Conservation (phyloP, 1,140 invertebrate genomes). For the Brachionus manjavacas region DNA sequence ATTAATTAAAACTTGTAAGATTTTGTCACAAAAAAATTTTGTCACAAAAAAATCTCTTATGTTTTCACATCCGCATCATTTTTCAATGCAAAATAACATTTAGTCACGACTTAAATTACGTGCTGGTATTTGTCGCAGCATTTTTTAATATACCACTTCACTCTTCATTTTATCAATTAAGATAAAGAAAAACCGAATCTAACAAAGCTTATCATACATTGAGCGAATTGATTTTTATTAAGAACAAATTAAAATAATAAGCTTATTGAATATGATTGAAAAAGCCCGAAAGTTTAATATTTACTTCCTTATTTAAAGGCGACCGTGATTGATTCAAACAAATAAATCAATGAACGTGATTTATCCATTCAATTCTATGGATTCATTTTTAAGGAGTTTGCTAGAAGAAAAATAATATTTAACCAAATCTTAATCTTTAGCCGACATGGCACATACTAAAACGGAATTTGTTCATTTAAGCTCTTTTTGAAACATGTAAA, state of each 20-base stretch:
- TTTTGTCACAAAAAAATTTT: not conserved
- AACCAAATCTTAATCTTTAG: not conserved
- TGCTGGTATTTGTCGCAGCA: not conserved
- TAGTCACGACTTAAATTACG: constrained; percentile 3
- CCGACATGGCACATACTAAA: constrained; percentile 6
- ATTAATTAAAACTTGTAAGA: not conserved
- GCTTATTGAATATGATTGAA: not conserved
- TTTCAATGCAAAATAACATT: not conserved
- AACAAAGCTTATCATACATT: not conserved
- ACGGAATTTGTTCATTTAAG: not conserved
- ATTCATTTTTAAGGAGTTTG: not conserved
- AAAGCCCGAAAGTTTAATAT: constrained; percentile 21
- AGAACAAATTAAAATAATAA: not conserved
- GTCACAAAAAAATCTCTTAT: not conserved
- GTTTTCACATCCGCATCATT: not conserved
- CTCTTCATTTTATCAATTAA: not conserved
- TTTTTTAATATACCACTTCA: not conserved
- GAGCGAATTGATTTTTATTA: not conserved
- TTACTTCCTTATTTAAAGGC: not conserved
- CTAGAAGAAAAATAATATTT: not conserved
- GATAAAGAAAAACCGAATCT: not conserved
- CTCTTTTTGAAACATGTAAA: no score
- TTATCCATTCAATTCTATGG: not conserved
- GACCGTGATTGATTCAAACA: not conserved
- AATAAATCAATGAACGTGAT: constrained; percentile 7